Evolutionary conservation across 2,888 invertebrate genomes (phyloP), one percentile per base, ranked within the genome.

Genomic region (Thera britannica): DNA sequence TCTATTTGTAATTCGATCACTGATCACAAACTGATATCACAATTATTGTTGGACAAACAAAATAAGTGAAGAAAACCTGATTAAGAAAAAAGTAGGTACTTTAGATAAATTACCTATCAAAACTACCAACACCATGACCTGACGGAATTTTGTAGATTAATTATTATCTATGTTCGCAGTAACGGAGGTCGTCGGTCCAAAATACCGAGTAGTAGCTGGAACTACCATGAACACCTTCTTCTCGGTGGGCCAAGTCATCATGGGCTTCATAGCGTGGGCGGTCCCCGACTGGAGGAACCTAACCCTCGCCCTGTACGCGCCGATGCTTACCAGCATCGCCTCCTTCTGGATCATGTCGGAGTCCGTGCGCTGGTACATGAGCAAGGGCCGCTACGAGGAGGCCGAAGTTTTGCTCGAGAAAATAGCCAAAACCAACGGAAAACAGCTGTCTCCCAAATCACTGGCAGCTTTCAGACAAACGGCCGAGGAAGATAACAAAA

Each of bases 361-460:
- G 86, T 96, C 96, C 9, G 94, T 96, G 1, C 94, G 97, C 70
- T 97, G 97, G 97, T 94, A 97, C 61, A 88, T 97, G 75, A 95
- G 96, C 64, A 96, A 96, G 79, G 95, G 95, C 0, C 94, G 95
- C 66, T 94, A 94, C 70, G 94, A 95, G 12, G 95, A 96, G 72
- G 96, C 96, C 0, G 95, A 95, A 75, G 85, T 84, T 23, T 94
- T 96, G 2, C 87, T 96, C 7, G 93, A 93, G 55, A 94, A 92
- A 70, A 95, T 96, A 3, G 96, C 97, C 0, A 88, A 86, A 73
- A 87, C 95, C 0, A 97, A 97, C 72, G 93, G 93, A 8, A 88
- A 73, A 46, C 63, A 78, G 12, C 63, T 92, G 0, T 90, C 90
- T 0, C 83, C 88, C 0, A 85, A 88, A 57, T 90, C 90, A 2